These are phyloP conservation scores for Bubo bubo DNA, from an alignment of 2,113 vertebrate genomes.

Conservation along the genomic window DNA sequence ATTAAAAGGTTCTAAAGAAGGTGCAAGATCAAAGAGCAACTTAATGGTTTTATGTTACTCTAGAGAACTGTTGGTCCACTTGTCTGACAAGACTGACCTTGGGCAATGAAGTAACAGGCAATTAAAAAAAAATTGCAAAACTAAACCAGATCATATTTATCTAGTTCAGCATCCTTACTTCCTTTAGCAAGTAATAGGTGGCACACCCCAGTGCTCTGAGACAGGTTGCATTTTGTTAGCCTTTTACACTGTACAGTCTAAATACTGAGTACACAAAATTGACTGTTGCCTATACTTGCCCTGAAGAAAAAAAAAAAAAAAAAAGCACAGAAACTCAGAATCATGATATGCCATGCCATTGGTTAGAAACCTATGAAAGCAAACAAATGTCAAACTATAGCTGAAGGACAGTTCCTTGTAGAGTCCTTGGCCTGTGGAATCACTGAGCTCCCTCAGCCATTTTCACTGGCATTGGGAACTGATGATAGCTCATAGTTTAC, in stretches of 20 bases:
- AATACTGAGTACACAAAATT: neutral
- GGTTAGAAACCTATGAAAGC: neutral
- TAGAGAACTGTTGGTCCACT: conserved; percentile 64
- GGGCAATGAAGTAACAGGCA: conserved; percentile 64
- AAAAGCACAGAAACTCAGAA: neutral
- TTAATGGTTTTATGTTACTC: conserved; percentile 78
- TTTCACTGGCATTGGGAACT: neutral
- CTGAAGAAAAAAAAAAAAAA: neutral
- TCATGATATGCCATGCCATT: neutral
- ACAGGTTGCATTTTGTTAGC: conserved; percentile 35
- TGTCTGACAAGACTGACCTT: conserved; percentile 75
- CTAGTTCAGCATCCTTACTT: conserved; percentile 41
- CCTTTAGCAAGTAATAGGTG: neutral
- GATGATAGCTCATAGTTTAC: neutral
- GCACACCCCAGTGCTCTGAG: neutral
- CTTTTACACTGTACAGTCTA: neutral
- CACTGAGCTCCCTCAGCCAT: neutral
- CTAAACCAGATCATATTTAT: conserved; percentile 65
- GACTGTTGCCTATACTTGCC: neutral
- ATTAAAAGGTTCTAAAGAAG: conserved; percentile 82
- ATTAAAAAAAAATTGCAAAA: conserved; percentile 50
- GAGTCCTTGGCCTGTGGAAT: neutral
- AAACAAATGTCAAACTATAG: neutral
- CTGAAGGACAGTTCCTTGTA: neutral
- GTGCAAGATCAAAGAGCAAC: conserved; percentile 81